Evolutionary conservation across 2,113 vertebrate genomes (phyloP), one percentile per base, ranked within the genome.

Genomic region (Sciurus niger): DNA sequence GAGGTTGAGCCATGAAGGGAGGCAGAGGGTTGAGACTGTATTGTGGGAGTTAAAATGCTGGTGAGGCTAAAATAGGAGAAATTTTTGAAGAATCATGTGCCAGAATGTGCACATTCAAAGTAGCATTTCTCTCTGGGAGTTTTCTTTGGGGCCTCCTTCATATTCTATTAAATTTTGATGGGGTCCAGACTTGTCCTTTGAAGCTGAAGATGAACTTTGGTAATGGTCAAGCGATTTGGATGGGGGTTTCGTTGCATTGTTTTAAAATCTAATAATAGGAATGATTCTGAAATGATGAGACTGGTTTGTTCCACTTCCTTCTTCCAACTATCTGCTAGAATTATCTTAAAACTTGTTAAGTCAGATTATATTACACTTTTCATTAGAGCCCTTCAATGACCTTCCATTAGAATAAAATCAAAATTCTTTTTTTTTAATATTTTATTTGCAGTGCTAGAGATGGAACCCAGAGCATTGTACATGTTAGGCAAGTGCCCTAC

Each of bases 31-130:
- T 65, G 60, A 96, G 55, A 79, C 60, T 74, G 5, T 58, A 51
- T 46, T 43, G 70, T 74, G 86, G 92, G 34, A 74, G 9, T 80
- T 89, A 86, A 93, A 68, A 76, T 48, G 37, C 80, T 96, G 46
- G 46, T 84, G 53, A 94, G 32, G 37, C 40, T 90, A 51, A 91
- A 88, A 18, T 43, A 78, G 67, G 43, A 65, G 40, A 89, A 88
- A 30, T 93, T 53, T 6, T 12, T 60, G 90, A 86, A 18, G 82
- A 91, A 68, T 67, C 16, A n/a, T 14, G 12, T 51, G n/a, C 60
- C 60, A 34, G 32, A 89, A 86, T n/a, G 24, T 58, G 13, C 37
- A 80, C 30, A 72, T 53, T 80, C 76, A 83, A 40, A 88, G 25
- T 18, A 37, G 58, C 3, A 11, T 91, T 46, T 94, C 53, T 93